phyloP scores from a whole-genome alignment of 1,140 invertebrate species.

The Trichomalopsis sarcophagae region DNA sequence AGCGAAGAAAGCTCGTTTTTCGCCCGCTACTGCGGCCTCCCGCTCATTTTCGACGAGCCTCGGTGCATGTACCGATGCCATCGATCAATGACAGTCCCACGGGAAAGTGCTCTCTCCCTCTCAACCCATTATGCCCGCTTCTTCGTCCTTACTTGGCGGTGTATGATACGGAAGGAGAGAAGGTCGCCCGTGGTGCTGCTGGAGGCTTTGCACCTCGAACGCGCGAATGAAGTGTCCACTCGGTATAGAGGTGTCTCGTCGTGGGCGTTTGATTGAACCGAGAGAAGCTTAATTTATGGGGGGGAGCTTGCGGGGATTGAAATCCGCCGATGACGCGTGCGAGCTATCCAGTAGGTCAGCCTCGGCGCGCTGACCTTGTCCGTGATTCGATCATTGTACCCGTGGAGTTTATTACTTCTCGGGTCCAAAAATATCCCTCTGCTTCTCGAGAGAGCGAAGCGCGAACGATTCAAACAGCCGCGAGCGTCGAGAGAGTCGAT shows the following conservation, averaged over 20 bases:
- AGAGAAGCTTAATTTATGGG: not conserved
- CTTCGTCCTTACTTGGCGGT: not conserved
- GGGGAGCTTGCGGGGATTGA: not conserved
- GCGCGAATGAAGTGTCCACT: not conserved
- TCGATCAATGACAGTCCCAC: slow-evolving; percentile 33
- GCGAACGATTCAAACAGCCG: too few species aligned
- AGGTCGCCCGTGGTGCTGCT: not conserved
- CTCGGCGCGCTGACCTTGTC: not conserved
- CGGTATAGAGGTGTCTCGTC: not conserved
- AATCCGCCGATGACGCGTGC: not conserved
- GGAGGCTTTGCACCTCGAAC: too few species aligned
- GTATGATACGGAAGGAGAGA: too few species aligned
- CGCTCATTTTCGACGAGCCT: not conserved
- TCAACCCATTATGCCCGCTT: not conserved
- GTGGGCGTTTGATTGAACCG: not conserved
- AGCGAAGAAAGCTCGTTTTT: slow-evolving; percentile 28
- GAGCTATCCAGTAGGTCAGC: not conserved
- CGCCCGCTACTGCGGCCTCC: not conserved
- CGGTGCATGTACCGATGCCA: not conserved
- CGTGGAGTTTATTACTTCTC: not conserved
- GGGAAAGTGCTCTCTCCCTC: not conserved
- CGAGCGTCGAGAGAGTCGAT: not conserved
- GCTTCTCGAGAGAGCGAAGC: too few species aligned
- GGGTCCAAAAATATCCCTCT: not conserved
- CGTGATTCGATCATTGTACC: not conserved